Evolutionary conservation across 2,888 invertebrate genomes (phyloP), one percentile per base, ranked within the genome.

Genomic region (Ormyrus nitidulus): DNA sequence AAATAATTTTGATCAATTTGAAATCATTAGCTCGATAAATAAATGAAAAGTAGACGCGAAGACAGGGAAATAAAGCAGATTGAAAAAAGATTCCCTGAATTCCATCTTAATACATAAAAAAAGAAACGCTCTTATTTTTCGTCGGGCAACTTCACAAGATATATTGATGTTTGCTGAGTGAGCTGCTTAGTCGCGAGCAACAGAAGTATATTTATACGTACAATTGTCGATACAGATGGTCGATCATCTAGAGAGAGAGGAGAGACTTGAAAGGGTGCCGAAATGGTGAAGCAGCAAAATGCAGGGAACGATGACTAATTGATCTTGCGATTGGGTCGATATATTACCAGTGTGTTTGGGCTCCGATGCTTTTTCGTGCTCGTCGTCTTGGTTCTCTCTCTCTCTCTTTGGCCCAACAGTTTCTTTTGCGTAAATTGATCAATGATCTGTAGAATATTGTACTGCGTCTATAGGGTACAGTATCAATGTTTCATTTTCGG

Each of bases 261-360:
- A 51, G 58, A 8, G 56, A 75, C 77, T 71, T 77, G 72, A 65
- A 77, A 78, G 77, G 75, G 7, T 44, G 74, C 80, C 65, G 65
- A 72, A 59, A 73, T 64, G 54, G 56, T 48, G 64, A 66, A 72
- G 56, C 72, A 11, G 70, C 68, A 19, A 65, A 62, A 59, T 66
- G 65, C 49, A 62, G 19, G n/a, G n/a, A 46, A 58, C 56, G 72
- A 74, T 79, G 79, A 79, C 69, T 74, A 74, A 79, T 79, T 69
- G 74, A 79, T 79, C 79, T 54, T 48, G 48, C 46, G 10, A 34
- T 10, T 5, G 53, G n/a, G 19, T 56, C 66, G 48, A 56, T 62
- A 49, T 53, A 71, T 62, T 44, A 48, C 49, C 19, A 44, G 61
- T 76, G 48, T 69, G 48, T 54, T 59, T 59, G 51, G 59, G 5